Base-by-base conservation (phyloP, 2,113 vertebrate genomes). In the Melanerpes aurifrons region DNA sequence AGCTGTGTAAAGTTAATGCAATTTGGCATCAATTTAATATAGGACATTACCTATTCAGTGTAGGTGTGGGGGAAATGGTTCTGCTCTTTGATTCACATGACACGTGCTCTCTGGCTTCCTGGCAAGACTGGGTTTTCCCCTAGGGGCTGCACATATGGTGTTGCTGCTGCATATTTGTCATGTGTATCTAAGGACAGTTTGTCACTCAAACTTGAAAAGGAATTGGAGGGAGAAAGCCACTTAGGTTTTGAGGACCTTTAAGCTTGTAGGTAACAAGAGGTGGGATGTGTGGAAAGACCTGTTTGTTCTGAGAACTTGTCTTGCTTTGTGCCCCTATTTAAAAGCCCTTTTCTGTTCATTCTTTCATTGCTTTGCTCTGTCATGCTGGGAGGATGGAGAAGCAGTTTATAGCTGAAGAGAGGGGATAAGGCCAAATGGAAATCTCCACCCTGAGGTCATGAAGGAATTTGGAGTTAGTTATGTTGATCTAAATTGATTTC, bases 331-430 rank as follows among this genome's bases (percentile, higher is more conserved):
- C 50, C 24, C 50, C 16, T 75, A 69, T 86, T 94, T 74, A 79
- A 82, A 86, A 89, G 64, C 53, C 58, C 59, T 80, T 90, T 47
- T 94, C 72, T 95, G 90, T 92, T 94, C 86, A 81, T 67, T 82
- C 72, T 92, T 43, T 92, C 80, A 37, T 92, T 94, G 89, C 91
- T 97, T 96, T 92, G 80, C 84, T 87, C 69, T 95, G 82, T 95
- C 75, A 10, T 72, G 72, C 73, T 87, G 50, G 45, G 75, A 75
- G 57, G 54, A 35, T 83, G 68, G 72, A 73, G 54, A 64, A 87
- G 12, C 21, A 40, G 54, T 75, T 91, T 74, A 67, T 77, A 94
- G 79, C 61, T 70, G 75, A 31, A 92, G 76, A 87, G 74, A 17
- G n/a, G 62, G 69, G 12, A 50, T 86, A 73, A 16, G 29, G 40